Evolutionary conservation across 2,888 invertebrate genomes (phyloP).

Genomic region (Caenorhabditis becei): DNA sequence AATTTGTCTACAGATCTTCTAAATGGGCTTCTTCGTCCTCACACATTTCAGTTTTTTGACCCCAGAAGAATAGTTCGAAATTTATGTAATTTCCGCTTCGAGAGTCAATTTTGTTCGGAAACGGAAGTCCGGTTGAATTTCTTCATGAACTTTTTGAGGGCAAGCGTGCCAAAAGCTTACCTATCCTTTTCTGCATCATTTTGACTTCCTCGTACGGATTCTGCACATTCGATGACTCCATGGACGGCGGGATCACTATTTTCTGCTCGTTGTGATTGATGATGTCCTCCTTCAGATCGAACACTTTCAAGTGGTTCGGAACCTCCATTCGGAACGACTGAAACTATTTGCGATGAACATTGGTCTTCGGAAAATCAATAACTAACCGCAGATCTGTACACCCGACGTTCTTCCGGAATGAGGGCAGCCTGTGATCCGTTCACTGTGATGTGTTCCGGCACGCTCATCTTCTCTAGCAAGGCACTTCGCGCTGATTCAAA

Average conservation of each 20-base stretch:
- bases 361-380: background rate
- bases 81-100: too few relatives aligned
- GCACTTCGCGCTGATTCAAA: constrained; percentile 46
- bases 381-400: constrained; percentile 34
- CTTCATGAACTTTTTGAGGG: too few relatives aligned
- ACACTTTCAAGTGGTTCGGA: constrained; percentile 50
- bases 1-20: too few relatives aligned
- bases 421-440: constrained; percentile 31
- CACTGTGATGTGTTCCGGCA: constrained; percentile 57
- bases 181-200: constrained; percentile 41
- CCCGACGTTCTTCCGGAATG: constrained; percentile 34
- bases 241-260: constrained; percentile 23
- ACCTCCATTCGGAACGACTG: constrained; percentile 55
- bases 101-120: constrained; percentile 2
- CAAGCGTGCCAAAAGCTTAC: constrained; percentile 13
- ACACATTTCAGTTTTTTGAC: background rate
- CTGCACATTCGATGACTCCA: constrained; percentile 45
- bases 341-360: constrained; percentile 1
- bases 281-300: constrained; percentile 32
- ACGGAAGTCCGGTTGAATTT: background rate
- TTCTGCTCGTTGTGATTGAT: constrained; percentile 29
- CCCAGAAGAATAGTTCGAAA: too few relatives aligned
- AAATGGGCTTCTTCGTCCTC: too few relatives aligned
- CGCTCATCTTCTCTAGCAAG: constrained; percentile 53
- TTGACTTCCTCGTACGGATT: constrained; percentile 62